Evolutionary conservation across 2,113 vertebrate species (phyloP).

Genomic region (Morphnarchus princeps): DNA sequence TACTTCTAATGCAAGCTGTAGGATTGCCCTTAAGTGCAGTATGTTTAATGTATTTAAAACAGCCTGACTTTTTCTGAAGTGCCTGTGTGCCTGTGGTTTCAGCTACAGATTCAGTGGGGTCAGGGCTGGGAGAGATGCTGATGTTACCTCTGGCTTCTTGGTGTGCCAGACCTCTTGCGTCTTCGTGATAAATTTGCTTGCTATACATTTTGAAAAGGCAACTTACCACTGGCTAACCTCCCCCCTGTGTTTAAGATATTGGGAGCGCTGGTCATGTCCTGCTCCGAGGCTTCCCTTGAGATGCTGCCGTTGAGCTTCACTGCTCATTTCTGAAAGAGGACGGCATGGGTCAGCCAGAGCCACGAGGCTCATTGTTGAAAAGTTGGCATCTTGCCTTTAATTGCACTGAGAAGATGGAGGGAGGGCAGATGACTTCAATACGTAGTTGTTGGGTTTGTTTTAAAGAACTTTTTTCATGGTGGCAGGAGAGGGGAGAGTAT

Average conservation of each 20-base stretch:
- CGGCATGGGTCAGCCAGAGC: not conserved
- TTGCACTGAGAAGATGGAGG: not conserved
- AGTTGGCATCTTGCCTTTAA: not conserved
- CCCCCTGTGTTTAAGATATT: not conserved
- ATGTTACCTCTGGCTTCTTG: not conserved
- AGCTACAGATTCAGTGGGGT: not conserved
- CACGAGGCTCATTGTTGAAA: not conserved
- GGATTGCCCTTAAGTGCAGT: not conserved
- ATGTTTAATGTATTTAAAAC: not conserved
- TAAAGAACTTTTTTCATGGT: not conserved
- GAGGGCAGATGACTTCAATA: not conserved
- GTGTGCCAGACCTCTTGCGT: not conserved
- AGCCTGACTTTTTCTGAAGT: not conserved
- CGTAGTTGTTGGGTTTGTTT: not conserved
- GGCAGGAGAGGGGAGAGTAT: not conserved
- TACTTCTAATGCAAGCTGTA: not conserved
- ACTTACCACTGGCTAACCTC: not conserved
- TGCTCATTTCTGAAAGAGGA: not conserved
- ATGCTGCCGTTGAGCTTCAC: not conserved
- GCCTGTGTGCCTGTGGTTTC: not conserved
- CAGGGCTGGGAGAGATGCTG: not conserved
- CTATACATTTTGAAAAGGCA: not conserved
- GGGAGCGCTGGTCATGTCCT: not conserved
- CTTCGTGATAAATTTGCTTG: not conserved
- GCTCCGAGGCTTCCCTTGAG: not conserved